Evolutionary conservation across 1,140 invertebrate genomes (phyloP).

Genomic region (Coenobita brevimanus): DNA sequence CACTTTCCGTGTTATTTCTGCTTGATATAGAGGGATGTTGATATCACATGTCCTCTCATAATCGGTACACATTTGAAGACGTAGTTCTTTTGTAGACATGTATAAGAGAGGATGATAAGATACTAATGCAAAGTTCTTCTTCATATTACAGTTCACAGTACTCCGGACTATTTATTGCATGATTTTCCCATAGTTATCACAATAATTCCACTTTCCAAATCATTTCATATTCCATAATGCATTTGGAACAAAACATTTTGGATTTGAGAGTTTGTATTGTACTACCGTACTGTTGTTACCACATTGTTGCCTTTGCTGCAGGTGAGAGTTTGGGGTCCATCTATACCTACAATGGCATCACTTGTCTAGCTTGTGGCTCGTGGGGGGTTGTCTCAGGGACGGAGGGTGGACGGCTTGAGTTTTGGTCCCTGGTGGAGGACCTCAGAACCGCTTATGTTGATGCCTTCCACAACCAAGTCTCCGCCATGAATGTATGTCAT

Average conservation of each 20-base stretch:
- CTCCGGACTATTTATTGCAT: too few species aligned
- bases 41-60: too few species aligned
- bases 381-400: slow-evolving; percentile 49
- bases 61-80: too few species aligned
- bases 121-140: too few species aligned
- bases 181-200: not conserved
- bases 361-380: slow-evolving; percentile 16
- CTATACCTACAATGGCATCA: slow-evolving; percentile 55
- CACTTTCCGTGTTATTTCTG: too few species aligned
- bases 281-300: not conserved
- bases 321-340: slow-evolving; percentile 35
- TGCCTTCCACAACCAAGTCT: slow-evolving; percentile 42
- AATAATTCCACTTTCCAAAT: not conserved
- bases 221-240: too few species aligned
- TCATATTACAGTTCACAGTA: too few species aligned
- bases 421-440: slow-evolving; percentile 12
- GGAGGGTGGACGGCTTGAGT: slow-evolving; percentile 39
- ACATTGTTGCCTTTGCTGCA: not conserved
- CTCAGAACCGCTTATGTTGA: slow-evolving; percentile 32
- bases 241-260: too few species aligned
- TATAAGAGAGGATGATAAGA: too few species aligned
- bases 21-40: too few species aligned
- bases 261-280: too few species aligned
- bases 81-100: too few species aligned
- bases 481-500: slow-evolving; percentile 38